phyloP scores from a whole-genome alignment of 2,797 vertebrate genomes.

The Prionace glauca region DNA sequence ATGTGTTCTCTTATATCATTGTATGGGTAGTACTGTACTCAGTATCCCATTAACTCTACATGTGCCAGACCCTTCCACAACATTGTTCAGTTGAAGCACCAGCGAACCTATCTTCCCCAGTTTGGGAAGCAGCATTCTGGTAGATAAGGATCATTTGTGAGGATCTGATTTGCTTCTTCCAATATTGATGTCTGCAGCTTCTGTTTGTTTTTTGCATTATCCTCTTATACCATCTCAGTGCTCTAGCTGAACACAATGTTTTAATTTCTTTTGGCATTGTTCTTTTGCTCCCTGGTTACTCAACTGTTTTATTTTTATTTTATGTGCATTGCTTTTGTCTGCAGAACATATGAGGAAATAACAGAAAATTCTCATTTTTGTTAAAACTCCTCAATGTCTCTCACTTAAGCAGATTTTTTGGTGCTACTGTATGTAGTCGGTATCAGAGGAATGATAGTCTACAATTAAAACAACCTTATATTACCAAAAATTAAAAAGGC shows the following conservation, averaged over 20 bases:
- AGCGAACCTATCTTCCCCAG: too few species aligned
- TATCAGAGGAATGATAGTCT: background rate
- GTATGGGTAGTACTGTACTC: too few species aligned
- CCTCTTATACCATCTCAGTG: background rate
- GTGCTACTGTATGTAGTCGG: background rate
- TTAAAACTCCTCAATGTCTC: background rate
- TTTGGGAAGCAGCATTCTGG: too few species aligned
- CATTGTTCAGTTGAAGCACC: too few species aligned
- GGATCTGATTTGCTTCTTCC: too few species aligned
- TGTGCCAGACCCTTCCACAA: too few species aligned
- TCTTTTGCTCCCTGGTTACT: background rate
- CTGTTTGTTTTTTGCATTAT: background rate
- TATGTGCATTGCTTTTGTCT: background rate
- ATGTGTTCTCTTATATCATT: too few species aligned
- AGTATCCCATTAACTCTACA: too few species aligned
- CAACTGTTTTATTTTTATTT: background rate
- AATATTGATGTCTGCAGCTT: too few species aligned
- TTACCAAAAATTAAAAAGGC: background rate
- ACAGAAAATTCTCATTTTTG: background rate
- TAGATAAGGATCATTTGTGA: too few species aligned
- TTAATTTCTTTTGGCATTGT: background rate
- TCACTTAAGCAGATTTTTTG: background rate
- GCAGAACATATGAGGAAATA: background rate
- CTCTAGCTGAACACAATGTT: background rate
- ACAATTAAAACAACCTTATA: background rate